Conservation (phyloP, 2,113 vertebrate genomes). For the Lagopus muta region DNA sequence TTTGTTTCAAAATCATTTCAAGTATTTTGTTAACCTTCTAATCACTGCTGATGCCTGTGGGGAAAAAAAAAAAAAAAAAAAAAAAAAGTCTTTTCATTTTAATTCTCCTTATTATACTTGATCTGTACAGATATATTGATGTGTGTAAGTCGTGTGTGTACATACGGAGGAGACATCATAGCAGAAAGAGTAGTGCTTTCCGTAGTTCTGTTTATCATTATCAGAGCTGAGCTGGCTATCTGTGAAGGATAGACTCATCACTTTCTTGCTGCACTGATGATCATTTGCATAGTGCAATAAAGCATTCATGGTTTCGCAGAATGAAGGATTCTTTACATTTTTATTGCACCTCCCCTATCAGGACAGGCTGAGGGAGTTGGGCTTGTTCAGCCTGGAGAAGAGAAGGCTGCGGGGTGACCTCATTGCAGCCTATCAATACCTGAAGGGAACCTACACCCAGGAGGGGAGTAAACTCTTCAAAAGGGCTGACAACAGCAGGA, state of each 20-base stretch:
- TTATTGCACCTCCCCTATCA: too few species aligned
- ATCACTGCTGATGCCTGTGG: not conserved
- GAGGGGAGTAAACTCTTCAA: too few species aligned
- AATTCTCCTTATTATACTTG: constrained; percentile 15
- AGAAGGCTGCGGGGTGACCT: too few species aligned
- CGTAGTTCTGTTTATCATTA: not conserved
- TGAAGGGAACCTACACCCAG: too few species aligned
- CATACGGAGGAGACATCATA: not conserved
- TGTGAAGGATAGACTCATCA: constrained; percentile 5
- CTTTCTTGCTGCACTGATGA: constrained; percentile 1
- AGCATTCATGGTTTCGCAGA: constrained; percentile 6
- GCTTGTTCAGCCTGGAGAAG: too few species aligned
- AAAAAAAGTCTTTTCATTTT: not conserved
- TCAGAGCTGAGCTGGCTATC: not conserved
- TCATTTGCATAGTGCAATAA: constrained; percentile 10
- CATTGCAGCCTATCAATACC: too few species aligned
- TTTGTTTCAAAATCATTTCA: not conserved
- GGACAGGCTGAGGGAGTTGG: too few species aligned
- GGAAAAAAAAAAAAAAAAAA: not conserved
- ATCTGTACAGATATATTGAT: not conserved
- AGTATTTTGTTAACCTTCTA: not conserved
- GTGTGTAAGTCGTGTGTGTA: not conserved
- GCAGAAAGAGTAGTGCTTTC: not conserved
- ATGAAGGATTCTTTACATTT: constrained; percentile 67
- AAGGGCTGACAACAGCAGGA: too few species aligned